These are phyloP conservation scores for Romanogobio albipinnatus DNA, from an alignment of 2,113 vertebrate species.

Conservation along the genomic window DNA sequence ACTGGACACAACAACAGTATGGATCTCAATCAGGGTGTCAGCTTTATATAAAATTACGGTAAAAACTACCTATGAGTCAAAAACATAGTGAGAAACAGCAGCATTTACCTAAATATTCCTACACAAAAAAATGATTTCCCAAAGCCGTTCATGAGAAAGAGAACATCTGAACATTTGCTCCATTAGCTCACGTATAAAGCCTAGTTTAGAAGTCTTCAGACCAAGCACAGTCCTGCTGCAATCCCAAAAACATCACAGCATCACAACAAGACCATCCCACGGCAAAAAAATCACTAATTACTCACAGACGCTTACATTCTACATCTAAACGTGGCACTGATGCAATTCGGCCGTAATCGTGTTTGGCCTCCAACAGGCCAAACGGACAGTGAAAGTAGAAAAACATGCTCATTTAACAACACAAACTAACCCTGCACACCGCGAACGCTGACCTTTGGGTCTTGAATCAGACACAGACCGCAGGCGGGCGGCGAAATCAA, in stretches of 20 bases:
- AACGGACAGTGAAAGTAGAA: not conserved
- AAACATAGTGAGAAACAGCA: too few relatives aligned
- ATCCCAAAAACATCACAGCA: not conserved
- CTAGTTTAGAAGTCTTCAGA: too few relatives aligned
- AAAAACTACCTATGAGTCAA: too few relatives aligned
- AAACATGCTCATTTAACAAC: not conserved
- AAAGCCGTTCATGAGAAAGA: not conserved
- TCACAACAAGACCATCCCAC: not conserved
- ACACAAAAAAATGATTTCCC: not conserved
- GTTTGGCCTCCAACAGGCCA: not conserved
- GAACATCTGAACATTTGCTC: not conserved
- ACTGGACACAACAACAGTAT: too few relatives aligned
- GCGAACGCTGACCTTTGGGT: not conserved
- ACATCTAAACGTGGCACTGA: not conserved
- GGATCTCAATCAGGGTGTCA: too few relatives aligned
- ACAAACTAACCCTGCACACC: not conserved
- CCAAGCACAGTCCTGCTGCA: too few relatives aligned
- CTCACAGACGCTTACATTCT: not conserved
- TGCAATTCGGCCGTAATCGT: not conserved
- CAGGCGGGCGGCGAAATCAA: not conserved
- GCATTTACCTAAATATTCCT: too few relatives aligned
- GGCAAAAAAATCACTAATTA: not conserved
- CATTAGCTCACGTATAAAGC: too few relatives aligned
- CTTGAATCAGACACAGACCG: not conserved
- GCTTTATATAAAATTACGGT: too few relatives aligned